Conservation (phyloP, 2,888 invertebrate genomes). For the Apamea anceps region DNA sequence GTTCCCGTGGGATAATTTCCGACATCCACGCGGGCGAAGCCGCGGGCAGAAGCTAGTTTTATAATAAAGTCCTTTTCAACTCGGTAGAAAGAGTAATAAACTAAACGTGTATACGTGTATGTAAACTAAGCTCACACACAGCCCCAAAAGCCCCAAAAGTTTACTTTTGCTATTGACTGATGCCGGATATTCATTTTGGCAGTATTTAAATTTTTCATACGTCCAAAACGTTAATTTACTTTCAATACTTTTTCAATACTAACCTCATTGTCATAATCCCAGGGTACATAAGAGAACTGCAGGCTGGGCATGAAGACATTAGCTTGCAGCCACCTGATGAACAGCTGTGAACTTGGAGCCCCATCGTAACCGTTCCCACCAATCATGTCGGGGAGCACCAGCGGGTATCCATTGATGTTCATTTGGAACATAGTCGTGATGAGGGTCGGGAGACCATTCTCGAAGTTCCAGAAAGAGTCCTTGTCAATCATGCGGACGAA, state of each 20-base stretch:
- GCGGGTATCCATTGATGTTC: constrained; percentile 92
- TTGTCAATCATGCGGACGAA: constrained; percentile 95
- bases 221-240: not conserved
- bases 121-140: too few species aligned
- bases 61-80: not conserved
- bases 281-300: constrained; percentile 95
- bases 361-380: constrained; percentile 91
- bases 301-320: constrained; percentile 94
- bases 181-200: not conserved
- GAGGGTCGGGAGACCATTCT: constrained; percentile 93
- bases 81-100: not conserved
- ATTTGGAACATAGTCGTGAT: constrained; percentile 92
- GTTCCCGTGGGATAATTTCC: too few species aligned
- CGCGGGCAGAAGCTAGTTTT: too few species aligned
- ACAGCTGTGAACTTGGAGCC: constrained; percentile 90
- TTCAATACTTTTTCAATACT: too few species aligned
- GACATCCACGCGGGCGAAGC: too few species aligned
- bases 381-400: constrained; percentile 94
- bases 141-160: too few species aligned
- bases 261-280: constrained; percentile 92
- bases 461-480: constrained; percentile 92
- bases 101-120: too few species aligned
- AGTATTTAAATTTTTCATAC: not conserved
- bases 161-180: not conserved
- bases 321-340: constrained; percentile 94